Evolutionary conservation across 2,113 vertebrate genomes (phyloP).

Genomic region (Notarius lentiginosus): DNA sequence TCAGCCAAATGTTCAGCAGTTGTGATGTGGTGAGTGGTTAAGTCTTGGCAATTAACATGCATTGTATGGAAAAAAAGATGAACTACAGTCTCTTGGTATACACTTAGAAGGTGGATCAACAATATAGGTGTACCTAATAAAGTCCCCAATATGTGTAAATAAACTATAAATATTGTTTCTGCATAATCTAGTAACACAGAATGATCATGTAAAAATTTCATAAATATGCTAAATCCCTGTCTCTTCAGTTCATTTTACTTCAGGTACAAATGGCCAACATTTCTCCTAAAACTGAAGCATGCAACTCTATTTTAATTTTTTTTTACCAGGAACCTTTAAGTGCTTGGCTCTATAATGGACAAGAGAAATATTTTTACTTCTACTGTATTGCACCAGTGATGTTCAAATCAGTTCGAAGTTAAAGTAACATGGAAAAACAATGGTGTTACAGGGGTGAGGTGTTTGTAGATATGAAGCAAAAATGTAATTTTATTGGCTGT

Average conservation of each 20-base stretch:
- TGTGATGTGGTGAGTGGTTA: neutral
- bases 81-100: neutral
- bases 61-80: neutral
- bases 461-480: neutral
- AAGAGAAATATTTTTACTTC: neutral
- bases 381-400: neutral
- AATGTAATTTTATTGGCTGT: neutral
- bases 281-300: neutral
- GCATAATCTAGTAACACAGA: neutral
- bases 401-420: neutral
- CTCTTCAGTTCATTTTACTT: neutral
- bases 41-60: neutral
- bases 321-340: neutral
- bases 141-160: neutral
- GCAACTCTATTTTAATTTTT: neutral
- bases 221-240: too few relatives aligned
- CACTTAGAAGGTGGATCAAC: neutral
- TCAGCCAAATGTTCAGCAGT: neutral
- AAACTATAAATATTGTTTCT: neutral
- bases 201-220: neutral
- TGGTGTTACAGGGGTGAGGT: neutral
- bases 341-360: neutral
- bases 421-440: neutral
- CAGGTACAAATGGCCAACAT: neutral
- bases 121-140: neutral